These are phyloP conservation scores for Poeciliopsis turneri DNA, from an alignment of 2,797 vertebrate genomes.

Conservation along the genomic window DNA sequence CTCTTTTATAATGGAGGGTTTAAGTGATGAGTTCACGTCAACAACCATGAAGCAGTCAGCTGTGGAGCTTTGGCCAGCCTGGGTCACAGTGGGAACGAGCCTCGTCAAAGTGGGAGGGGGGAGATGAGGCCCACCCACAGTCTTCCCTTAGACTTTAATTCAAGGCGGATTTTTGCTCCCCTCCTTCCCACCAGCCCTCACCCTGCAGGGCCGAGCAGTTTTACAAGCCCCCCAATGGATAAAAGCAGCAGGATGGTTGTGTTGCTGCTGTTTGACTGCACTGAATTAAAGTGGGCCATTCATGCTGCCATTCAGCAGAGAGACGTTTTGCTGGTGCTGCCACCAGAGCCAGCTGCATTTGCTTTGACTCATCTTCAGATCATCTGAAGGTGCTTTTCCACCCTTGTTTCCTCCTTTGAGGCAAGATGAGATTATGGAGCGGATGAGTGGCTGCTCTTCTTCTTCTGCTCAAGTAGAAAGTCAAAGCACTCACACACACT, in stretches of 20 bases:
- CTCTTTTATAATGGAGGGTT: conserved; percentile 45
- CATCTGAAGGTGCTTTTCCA: conserved; percentile 66
- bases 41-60: conserved; percentile 89
- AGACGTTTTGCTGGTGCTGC: conserved; percentile 53
- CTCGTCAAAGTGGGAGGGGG: conserved; percentile 68
- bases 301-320: conserved; percentile 75
- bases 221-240: conserved; percentile 74
- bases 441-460: conserved; percentile 47
- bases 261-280: conserved; percentile 73
- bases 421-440: conserved; percentile 51
- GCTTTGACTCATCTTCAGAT: conserved; percentile 74
- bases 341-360: conserved; percentile 62
- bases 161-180: conserved; percentile 73
- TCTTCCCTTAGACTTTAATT: conserved; percentile 74
- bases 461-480: conserved; percentile 41
- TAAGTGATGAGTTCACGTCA: conserved; percentile 56
- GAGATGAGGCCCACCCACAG: conserved; percentile 88
- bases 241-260: conserved; percentile 70
- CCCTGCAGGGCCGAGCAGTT: conserved; percentile 67
- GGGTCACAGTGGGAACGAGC: conserved; percentile 91
- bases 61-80: conserved; percentile 85
- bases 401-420: conserved; percentile 53
- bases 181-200: conserved; percentile 27
- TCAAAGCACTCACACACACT: conserved; percentile 26
- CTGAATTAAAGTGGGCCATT: conserved; percentile 81